Evolutionary conservation across 2,888 invertebrate species (phyloP), one percentile per base, ranked within the genome.

Genomic region (Dolomedes plantarius): DNA sequence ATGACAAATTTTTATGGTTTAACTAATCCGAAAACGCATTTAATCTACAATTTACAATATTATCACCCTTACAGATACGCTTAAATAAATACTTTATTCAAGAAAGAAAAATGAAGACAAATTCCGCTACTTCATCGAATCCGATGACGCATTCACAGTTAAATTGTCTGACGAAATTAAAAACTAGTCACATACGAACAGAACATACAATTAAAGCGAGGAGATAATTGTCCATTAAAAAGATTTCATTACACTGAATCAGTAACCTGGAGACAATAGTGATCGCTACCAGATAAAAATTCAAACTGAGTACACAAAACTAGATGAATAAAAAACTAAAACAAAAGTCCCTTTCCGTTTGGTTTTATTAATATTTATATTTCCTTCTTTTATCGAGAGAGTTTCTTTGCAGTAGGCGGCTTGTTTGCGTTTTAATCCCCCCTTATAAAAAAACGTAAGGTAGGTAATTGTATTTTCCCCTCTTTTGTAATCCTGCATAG

Each of bases 291-390:
- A 6, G 7, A 23, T 23, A 5, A 23, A 56, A n/a, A 23, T 56
- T 19, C 23, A 56, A 56, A 56, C 16, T 1, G 46, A 16, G 11
- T 46, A 46, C 41, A 46, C 6, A 16, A 23, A 46, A 1, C 23
- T 11, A 67, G 39, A 27, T 19, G 6, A 16, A 46, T 72, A 23
- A 39, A 56, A 39, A 28, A 81, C 19, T 0, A 13, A 67, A 56
- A 28, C 13, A 11, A 65, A 46, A 80, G 27, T 16, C 16, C 31
- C 19, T 36, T 50, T 69, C 41, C 56, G 56, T 56, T 67, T 29
- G 29, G 67, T 77, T 77, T 83, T 83, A 83, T 83, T 83, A 83
- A 83, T 72, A 83, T 72, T 77, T 72, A 83, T 83, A 83, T 77
- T 83, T 83, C 36, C 13, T 69, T 36, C 62, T 62, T 62, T 64